A percentile compares a stretch with the other conserved stretches of the same genome.
Evolutionary conservation across 2,113 vertebrate species (phyloP).

Genomic region (Apodemus sylvaticus): DNA sequence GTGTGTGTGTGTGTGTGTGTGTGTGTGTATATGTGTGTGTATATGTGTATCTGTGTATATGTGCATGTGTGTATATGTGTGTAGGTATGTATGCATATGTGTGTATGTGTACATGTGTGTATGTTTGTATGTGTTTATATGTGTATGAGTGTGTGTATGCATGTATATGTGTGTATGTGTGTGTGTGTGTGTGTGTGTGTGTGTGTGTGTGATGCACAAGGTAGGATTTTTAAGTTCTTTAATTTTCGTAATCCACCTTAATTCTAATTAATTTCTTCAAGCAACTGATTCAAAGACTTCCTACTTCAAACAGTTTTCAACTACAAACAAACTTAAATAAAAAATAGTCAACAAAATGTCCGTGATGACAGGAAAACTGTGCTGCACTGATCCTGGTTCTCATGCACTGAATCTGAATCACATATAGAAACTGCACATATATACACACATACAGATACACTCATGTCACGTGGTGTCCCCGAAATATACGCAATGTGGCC

Average conservation of each 20-base stretch:
- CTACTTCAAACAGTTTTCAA: no score
- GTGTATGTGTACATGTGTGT: not conserved
- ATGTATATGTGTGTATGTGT: no score
- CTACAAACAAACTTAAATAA: not conserved
- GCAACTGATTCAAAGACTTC: not conserved
- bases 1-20: not conserved
- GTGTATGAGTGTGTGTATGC: not conserved
- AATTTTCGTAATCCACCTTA: not conserved
- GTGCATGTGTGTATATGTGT: no score
- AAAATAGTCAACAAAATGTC: not conserved
- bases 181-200: no score
- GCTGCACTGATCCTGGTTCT: not conserved
- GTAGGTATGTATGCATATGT: no score
- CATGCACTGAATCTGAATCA: not conserved
- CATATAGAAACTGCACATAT: no score
- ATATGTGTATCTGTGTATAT: not conserved
- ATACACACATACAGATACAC: no score
- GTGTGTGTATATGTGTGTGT: not conserved
- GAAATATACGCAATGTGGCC: not conserved
- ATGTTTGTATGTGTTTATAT: not conserved
- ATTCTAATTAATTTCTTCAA: not conserved
- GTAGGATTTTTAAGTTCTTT: not conserved
- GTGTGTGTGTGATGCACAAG: not conserved
- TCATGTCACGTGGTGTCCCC: not conserved
- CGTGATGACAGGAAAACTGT: not conserved